Percentiles rank a stretch among this genome's conserved stretches.
phyloP scores from a whole-genome alignment of 2,113 vertebrate species.

The Pituophis catenifer region DNA sequence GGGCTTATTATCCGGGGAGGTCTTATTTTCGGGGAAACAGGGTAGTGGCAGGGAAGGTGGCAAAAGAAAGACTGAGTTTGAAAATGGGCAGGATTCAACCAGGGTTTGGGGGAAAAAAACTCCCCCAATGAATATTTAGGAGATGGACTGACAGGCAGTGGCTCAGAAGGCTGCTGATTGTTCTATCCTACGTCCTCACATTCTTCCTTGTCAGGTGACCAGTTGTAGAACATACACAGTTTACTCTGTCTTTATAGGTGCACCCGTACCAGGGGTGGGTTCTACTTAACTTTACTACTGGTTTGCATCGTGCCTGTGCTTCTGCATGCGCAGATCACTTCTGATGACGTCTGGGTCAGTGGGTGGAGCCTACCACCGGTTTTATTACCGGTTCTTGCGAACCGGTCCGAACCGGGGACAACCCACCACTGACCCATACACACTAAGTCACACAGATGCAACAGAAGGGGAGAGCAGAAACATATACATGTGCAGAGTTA shows the following conservation, averaged over 20 bases:
- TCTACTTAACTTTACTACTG: no score
- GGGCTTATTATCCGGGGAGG: no score
- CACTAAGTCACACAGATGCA: background rate
- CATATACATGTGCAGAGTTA: background rate
- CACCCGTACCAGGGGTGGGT: background rate
- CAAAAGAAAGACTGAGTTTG: background rate
- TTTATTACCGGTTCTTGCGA: no score
- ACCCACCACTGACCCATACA: background rate
- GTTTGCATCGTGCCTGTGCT: no score
- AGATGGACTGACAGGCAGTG: background rate
- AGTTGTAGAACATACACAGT: background rate
- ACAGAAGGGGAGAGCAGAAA: background rate
- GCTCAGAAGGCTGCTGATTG: background rate
- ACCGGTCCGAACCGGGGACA: no score
- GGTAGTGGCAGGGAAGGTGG: background rate
- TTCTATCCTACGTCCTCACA: background rate
- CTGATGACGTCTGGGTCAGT: no score
- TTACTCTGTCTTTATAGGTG: background rate
- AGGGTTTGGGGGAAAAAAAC: background rate
- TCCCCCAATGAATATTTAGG: background rate
- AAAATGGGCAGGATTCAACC: background rate
- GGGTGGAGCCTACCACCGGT: no score
- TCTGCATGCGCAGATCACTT: no score
- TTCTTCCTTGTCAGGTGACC: background rate
- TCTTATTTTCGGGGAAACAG: no score